Base-by-base conservation (phyloP, 2,888 invertebrate species). In the Zeuzera pyrina region DNA sequence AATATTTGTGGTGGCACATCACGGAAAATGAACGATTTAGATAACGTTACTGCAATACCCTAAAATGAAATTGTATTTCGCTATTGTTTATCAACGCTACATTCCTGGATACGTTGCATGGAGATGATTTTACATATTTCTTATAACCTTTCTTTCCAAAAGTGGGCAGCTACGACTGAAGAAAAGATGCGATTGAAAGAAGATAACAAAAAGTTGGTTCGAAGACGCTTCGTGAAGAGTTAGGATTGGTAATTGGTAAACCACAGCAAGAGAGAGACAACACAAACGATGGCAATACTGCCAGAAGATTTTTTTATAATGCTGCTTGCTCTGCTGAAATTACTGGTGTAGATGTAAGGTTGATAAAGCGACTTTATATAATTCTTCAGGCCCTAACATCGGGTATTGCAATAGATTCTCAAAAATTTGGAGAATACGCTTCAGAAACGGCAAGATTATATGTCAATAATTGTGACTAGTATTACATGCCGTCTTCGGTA, bases 81-180 rank as follows among this genome's bases (percentile, higher is more conserved):
- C 32, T 44, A 39, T 25, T 33, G 43, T 25, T 23, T 41, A 3
- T 39, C 45, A 34, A 45, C 41, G 33, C 45, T 43, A 44, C 48
- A 47, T 35, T 23, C 15, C n/a, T 35, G 30, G 32, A 35, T 35
- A 12, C 8, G 30, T 2, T 35, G 12, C 27, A 38, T 35, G 33
- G 35, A 38, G 21, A 11, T 29, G 10, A 15, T 33, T 19, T 26
- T 36, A 33, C 15, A 36, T 34, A 13, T 36, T 2, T 22, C 24
- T 12, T 12, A 3, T 13, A 26, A 26, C 11, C 26, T 11, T 12
- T 5, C 5, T 10, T 26, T 26, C 12, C 6, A 30, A 27, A 33
- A 7, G 14, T 36, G 33, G 29, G 15, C 29, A 11, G 33, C 33
- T n/a, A 35, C 24, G 26, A 25, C 16, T 6, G 5, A n/a, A 1